Conservation (phyloP, 2,888 invertebrate species). For the Bellardia bayeri region DNA sequence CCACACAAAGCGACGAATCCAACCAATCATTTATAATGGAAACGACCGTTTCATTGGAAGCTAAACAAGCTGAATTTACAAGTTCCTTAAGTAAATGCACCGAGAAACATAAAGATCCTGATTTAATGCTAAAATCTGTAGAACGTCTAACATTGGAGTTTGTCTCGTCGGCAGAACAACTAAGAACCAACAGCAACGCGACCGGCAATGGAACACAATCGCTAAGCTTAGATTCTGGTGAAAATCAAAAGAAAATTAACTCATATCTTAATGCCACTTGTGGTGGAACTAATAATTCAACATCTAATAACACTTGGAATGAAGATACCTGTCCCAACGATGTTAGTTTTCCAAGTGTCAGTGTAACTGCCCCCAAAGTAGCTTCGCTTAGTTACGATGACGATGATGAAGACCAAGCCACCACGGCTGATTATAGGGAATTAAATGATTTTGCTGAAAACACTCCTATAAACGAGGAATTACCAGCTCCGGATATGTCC, state of each 20-base stretch:
- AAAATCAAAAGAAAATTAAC: constrained; percentile 59
- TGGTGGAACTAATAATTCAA: constrained; percentile 72
- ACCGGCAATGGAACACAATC: constrained; percentile 49
- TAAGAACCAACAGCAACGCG: constrained; percentile 82
- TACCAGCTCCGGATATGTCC: constrained; percentile 72
- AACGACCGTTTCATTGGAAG: constrained; percentile 77
- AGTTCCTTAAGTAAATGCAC: constrained; percentile 49
- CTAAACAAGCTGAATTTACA: constrained; percentile 37
- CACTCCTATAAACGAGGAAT: constrained; percentile 81
- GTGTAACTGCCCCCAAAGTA: constrained; percentile 89
- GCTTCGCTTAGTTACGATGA: constrained; percentile 88
- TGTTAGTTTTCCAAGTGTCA: constrained; percentile 92
- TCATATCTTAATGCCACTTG: constrained; percentile 52
- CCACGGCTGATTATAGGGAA: constrained; percentile 75
- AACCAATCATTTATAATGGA: constrained; percentile 81
- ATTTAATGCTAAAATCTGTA: constrained; percentile 88
- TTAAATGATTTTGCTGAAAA: constrained; percentile 80
- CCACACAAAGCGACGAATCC: constrained; percentile 79
- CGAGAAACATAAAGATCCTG: constrained; percentile 86
- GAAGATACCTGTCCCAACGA: constrained; percentile 91
- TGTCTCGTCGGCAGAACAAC: constrained; percentile 87
- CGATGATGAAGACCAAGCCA: constrained; percentile 83
- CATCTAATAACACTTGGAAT: constrained; percentile 89
- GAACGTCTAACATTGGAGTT: constrained; percentile 88
- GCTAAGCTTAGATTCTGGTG: constrained; percentile 55